Conservation (phyloP, 2,888 invertebrate genomes). For the Callimorpha dominula region DNA sequence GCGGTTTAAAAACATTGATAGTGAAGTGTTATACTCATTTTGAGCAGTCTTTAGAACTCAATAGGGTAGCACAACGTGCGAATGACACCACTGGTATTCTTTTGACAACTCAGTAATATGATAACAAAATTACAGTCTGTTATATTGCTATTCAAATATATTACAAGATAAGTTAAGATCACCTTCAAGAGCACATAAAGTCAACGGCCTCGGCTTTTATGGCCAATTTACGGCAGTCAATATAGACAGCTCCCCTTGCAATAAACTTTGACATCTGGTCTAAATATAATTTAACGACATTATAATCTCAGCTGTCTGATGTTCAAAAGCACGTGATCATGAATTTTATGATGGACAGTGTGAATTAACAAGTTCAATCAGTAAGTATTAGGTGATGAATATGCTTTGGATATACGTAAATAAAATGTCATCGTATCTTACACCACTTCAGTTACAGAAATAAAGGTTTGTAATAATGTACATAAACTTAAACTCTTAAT, state of each 20-base stretch:
- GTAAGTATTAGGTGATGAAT: not conserved
- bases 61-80: not conserved
- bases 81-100: not conserved
- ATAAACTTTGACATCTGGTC: constrained; percentile 1
- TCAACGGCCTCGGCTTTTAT: not conserved
- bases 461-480: too few species aligned
- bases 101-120: not conserved
- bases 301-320: not conserved
- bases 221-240: not conserved
- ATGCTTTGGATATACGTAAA: not conserved
- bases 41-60: not conserved
- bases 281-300: constrained; percentile 1
- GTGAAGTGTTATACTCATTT: not conserved
- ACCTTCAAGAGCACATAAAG: constrained; percentile 4
- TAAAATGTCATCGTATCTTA: too few species aligned
- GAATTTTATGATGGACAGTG: not conserved
- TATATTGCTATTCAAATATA: not conserved
- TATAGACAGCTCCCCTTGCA: not conserved
- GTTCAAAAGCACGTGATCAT: not conserved
- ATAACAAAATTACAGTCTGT: not conserved
- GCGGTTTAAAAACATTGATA: not conserved
- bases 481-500: too few species aligned
- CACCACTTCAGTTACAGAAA: too few species aligned
- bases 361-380: not conserved
- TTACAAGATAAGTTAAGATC: not conserved